Evolutionary conservation across 2,797 vertebrate species (phyloP), one percentile per base, ranked within the genome.

Genomic region (Nothura maculosa): DNA sequence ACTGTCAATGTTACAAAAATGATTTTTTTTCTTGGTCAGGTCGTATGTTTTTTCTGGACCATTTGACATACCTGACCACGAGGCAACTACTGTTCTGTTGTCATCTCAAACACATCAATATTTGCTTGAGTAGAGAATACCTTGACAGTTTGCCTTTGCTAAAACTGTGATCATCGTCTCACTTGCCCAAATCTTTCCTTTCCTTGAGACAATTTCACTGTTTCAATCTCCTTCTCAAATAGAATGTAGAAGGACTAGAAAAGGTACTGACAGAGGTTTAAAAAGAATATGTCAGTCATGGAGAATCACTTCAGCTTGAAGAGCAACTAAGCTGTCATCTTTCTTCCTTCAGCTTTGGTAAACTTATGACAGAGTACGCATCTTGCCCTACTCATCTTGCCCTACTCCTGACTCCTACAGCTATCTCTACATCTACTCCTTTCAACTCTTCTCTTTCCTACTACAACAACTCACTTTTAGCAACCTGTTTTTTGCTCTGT

Each of bases 1-100:
- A 40, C 9, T 12, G 28, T 30, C 62, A 19, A 5, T 27, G 34
- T 24, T 72, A 32, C 40, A 32, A n/a, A 67, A 54, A 61, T 21
- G 38, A 60, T 21, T 48, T 19, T 19, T 2, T 14, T 34, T n/a
- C 32, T 27, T 4, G 19, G 11, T 36, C 77, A 32, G 32, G 32
- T 47, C 30, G 21, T 14, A 30, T 30, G 16, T 16, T 24, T 4
- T 1, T 20, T 20, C 24, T 0, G 0, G 21, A 20, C 12, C 40
- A 0, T 11, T 20, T 43, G 32, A 25, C 64, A 22, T 6, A 3
- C 0, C 1, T 55, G 60, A n/a, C 45, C 30, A 5, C 0, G 0
- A 28, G 20, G 7, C 52, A 64, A 8, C 2, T n/a, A 68, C 27
- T 4, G 58, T 43, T 43, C 52, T 85, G 68, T 36, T 57, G 58